Percentiles rank a stretch among this genome's conserved stretches.
Evolutionary conservation across 2,797 vertebrate species (phyloP).

Genomic region (Galaxias olidus): DNA sequence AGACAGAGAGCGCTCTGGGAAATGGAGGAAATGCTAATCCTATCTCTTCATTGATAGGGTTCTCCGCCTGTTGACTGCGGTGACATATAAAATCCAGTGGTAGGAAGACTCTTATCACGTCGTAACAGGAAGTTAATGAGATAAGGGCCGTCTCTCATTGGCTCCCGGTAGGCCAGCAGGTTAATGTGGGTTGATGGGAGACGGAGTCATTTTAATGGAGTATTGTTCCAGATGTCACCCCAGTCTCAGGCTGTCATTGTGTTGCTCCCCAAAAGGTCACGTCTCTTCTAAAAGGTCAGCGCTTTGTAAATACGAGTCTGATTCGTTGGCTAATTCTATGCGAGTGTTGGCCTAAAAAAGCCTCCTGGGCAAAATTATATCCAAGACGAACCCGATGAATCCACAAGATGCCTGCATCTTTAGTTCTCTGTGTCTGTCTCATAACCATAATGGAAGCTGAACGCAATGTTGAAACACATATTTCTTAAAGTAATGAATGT

Average conservation of each 20-base stretch:
- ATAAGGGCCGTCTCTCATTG: slow-evolving; percentile 29
- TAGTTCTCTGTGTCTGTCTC: background rate
- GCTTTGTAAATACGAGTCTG: slow-evolving; percentile 36
- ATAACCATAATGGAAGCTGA: slow-evolving; percentile 57
- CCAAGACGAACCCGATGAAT: slow-evolving; percentile 14
- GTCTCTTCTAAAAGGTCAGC: slow-evolving; percentile 26
- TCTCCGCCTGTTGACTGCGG: slow-evolving; percentile 21
- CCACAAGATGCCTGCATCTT: too few relatives aligned
- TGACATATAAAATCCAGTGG: slow-evolving; percentile 36
- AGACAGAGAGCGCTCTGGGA: too few relatives aligned
- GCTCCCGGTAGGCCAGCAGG: slow-evolving; percentile 27
- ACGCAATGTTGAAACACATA: slow-evolving; percentile 46
- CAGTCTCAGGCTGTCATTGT: slow-evolving; percentile 31
- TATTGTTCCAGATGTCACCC: slow-evolving; percentile 36
- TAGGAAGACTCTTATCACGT: slow-evolving; percentile 36
- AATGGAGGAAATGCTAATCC: background rate
- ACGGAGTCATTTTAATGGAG: slow-evolving; percentile 51
- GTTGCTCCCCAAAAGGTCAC: slow-evolving; percentile 40
- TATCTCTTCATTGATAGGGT: slow-evolving; percentile 22
- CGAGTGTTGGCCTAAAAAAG: slow-evolving; percentile 7
- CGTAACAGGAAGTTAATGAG: slow-evolving; percentile 46
- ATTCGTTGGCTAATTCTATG: slow-evolving; percentile 2
- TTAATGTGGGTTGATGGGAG: slow-evolving; percentile 43
- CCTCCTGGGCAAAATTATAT: slow-evolving; percentile 9
- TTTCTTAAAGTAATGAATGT: slow-evolving; percentile 58